Base-by-base conservation (phyloP, 2,113 vertebrate genomes). In the Dolichallabes microphthalmus region DNA sequence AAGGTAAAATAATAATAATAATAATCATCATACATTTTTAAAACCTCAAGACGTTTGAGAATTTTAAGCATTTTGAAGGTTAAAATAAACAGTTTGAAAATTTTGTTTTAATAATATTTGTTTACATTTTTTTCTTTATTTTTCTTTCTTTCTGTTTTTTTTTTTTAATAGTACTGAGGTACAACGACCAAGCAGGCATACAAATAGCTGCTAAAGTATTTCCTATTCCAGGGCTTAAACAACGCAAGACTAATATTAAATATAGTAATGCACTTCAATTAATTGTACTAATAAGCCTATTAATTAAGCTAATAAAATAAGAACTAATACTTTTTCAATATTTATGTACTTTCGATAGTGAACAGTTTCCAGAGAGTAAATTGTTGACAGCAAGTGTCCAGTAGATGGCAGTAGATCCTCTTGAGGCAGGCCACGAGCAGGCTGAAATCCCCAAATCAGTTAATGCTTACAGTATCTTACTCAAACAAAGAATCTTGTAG, bases 351-450 rank as follows among this genome's bases (percentile, higher is more conserved):
- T 27, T 30, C 1, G 14, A 19, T 12, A 4, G 11, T n/a, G n/a
- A 63, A 27, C 61, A 64, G n/a, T 3, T 27, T 64, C 61, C n/a
- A 30, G 2, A 66, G 60, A 61, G 57, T 5, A 7, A 61, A 9
- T 30, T n/a, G 25, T 45, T 45, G 7, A 45, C 7, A 45, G 6
- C 45, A 7, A 53, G 15, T 20, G 53, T 55, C 80, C 80, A 82
- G 45, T 68, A 82, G 80, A 82, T 82, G 80, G 80, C 80, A 82
- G 80, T 52, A 82, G 61, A 79, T 60, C 27, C 20, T 79, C 76
- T 60, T 82, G 19, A 45, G 58, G 55, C 78, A 76, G 50, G 50
- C 45, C 20, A 19, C 17, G 6, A 9, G 5, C 25, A 15, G 6
- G 7, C 11, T 53, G 14, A 60, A 22, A 39, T 39, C 19, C 53